Evolutionary conservation across 1,140 invertebrate species (phyloP).

Genomic region (Drosophila nebulosa): DNA sequence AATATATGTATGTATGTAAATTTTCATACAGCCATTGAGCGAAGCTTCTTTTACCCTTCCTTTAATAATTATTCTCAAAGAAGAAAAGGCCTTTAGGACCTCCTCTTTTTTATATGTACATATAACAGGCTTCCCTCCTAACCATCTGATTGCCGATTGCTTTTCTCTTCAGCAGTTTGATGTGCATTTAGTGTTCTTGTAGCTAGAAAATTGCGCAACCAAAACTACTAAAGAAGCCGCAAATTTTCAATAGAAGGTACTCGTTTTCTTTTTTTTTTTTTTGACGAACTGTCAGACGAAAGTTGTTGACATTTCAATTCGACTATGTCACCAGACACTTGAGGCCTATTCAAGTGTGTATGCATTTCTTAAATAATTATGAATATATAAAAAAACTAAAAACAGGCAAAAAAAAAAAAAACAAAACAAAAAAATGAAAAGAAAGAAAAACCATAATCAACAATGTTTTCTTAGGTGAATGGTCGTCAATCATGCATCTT

Average conservation of each 20-base stretch:
- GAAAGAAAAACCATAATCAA: constrained; percentile 24
- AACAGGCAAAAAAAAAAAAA: constrained; percentile 14
- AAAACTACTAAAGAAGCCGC: constrained; percentile 15
- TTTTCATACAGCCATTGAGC: too few species aligned
- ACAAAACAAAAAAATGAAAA: neutral
- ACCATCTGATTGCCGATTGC: neutral
- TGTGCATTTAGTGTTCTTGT: constrained; percentile 41
- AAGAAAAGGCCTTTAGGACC: too few species aligned
- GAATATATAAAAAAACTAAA: constrained; percentile 48
- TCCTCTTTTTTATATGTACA: too few species aligned
- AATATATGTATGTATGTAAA: too few species aligned
- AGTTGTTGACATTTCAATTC: constrained; percentile 69
- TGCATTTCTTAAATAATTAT: constrained; percentile 78
- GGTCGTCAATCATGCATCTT: constrained; percentile 68
- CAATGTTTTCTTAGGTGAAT: constrained; percentile 51
- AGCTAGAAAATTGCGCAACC: constrained; percentile 12
- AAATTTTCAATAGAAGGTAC: neutral
- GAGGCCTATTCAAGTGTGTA: constrained; percentile 65
- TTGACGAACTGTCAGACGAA: constrained; percentile 53
- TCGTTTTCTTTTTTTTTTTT: too few species aligned
- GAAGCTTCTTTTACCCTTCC: too few species aligned
- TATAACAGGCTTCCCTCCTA: too few species aligned
- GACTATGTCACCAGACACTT: constrained; percentile 44
- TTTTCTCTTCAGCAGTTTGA: neutral
- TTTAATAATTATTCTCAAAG: too few species aligned